phyloP scores from a whole-genome alignment of 2,113 vertebrate genomes.

The Polypterus senegalus region DNA sequence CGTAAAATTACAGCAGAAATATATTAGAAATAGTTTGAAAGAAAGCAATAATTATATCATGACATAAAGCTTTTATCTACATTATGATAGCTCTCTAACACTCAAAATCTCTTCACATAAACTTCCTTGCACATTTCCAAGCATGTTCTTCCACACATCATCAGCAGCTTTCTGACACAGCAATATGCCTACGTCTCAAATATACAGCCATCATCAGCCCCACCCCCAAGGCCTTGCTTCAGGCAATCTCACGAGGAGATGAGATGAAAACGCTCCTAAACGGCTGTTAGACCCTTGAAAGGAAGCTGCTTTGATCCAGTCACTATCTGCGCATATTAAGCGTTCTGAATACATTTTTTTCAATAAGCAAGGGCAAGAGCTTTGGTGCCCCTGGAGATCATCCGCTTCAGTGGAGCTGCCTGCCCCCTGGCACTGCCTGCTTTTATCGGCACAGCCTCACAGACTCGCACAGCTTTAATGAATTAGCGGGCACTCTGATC shows the following conservation, averaged over 20 bases:
- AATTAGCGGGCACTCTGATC: background rate
- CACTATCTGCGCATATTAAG: constrained; percentile 10
- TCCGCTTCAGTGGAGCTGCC: background rate
- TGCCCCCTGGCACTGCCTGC: constrained; percentile 5
- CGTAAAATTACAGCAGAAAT: too few species aligned
- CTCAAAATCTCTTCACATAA: too few species aligned
- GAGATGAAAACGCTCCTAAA: background rate
- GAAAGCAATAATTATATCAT: too few species aligned
- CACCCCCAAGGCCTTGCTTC: background rate
- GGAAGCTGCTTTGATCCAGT: constrained; percentile 3
- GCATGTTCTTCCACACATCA: too few species aligned
- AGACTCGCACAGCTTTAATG: constrained; percentile 2
- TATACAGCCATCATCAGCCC: background rate
- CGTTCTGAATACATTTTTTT: constrained; percentile 4
- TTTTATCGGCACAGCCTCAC: constrained; percentile 10
- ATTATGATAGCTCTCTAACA: too few species aligned
- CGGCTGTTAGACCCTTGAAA: constrained; percentile 10
- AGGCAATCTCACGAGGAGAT: background rate
- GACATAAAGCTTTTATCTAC: too few species aligned
- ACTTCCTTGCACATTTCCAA: too few species aligned
- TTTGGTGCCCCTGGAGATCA: background rate
- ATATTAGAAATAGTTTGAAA: too few species aligned
- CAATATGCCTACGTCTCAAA: background rate
- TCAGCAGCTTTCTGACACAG: background rate
- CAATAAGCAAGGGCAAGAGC: constrained; percentile 1